These are phyloP conservation scores for Callipepla squamata DNA, from an alignment of 2,113 vertebrate genomes.

Conservation along the genomic window DNA sequence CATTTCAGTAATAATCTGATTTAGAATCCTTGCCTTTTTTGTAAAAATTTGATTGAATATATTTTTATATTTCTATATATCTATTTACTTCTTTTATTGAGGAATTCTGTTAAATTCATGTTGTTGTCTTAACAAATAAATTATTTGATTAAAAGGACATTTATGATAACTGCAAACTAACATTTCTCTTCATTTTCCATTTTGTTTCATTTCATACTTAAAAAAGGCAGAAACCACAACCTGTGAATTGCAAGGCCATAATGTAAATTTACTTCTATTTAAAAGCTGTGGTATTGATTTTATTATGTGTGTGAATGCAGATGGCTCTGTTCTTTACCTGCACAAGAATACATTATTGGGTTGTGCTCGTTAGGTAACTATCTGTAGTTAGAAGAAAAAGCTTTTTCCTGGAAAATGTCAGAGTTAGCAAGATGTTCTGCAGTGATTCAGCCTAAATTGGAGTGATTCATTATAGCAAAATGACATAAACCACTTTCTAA, in stretches of 20 bases:
- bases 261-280: constrained; percentile 3
- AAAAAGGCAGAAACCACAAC: not conserved
- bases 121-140: not conserved
- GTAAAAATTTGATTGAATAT: not conserved
- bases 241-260: not conserved
- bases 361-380: not conserved
- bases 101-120: not conserved
- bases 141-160: not conserved
- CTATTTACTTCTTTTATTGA: not conserved
- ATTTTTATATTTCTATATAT: not conserved
- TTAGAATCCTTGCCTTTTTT: not conserved
- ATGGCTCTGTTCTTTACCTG: not conserved
- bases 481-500: not conserved
- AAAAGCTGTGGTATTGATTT: constrained; percentile 11
- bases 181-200: not conserved
- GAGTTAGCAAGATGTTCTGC: not conserved
- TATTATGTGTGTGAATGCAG: not conserved
- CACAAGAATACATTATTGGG: not conserved
- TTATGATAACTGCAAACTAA: not conserved
- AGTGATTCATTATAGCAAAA: constrained; percentile 15
- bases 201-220: not conserved
- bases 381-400: not conserved
- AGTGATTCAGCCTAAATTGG: constrained; percentile 8
- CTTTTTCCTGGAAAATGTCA: constrained; percentile 18
- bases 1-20: not conserved